Evolutionary conservation across 2,113 vertebrate genomes (phyloP).

Genomic region (Heterotilapia buettikoferi): DNA sequence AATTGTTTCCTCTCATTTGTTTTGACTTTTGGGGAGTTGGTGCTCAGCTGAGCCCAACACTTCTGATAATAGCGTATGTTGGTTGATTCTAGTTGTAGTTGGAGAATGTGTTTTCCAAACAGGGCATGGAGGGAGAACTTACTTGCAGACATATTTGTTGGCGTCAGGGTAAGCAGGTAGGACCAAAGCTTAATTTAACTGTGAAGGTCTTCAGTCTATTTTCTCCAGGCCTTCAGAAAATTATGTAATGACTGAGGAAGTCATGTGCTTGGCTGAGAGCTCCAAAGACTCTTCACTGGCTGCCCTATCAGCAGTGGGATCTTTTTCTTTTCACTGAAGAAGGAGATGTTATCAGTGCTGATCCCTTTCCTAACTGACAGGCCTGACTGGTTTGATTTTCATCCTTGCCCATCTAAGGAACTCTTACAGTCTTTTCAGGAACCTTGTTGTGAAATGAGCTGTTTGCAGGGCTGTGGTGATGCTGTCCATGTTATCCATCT

Average conservation of each 20-base stretch:
- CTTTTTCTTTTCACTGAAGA: background rate
- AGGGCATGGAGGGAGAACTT: background rate
- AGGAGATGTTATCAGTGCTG: background rate
- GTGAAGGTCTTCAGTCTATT: background rate
- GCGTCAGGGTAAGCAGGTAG: background rate
- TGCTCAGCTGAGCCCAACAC: background rate
- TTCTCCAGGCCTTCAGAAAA: background rate
- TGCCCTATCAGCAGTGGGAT: background rate
- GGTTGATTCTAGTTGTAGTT: background rate
- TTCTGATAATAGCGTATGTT: background rate
- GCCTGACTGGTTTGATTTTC: background rate
- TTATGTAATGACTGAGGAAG: background rate
- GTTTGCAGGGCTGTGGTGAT: background rate
- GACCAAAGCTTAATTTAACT: background rate
- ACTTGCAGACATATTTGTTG: background rate
- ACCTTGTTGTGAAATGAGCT: background rate
- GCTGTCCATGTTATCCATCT: background rate
- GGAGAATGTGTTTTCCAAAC: background rate
- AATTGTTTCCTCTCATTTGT: background rate
- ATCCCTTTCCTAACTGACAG: background rate
- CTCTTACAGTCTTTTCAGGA: background rate
- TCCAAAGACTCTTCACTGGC: background rate
- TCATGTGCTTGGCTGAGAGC: background rate
- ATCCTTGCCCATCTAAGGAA: background rate
- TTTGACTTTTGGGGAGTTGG: background rate